A percentile compares a stretch with the other conserved stretches of the same genome.
phyloP scores from a whole-genome alignment of 2,113 vertebrate species.

The Actenoides hombroni region DNA sequence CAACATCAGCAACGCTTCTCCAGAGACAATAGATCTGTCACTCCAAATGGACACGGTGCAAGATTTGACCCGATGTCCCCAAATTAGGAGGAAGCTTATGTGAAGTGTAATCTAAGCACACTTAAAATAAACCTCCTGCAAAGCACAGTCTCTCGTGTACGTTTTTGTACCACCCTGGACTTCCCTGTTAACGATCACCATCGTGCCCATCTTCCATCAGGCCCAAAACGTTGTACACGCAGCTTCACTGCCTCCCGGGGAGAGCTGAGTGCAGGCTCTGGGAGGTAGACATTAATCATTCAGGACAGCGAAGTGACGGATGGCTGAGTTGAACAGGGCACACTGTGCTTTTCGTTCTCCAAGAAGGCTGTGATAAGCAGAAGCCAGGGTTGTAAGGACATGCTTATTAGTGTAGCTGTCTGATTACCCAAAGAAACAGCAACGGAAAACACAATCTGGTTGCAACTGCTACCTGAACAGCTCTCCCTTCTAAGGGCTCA shows the following conservation, averaged over 20 bases:
- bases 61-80: background rate
- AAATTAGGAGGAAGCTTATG: background rate
- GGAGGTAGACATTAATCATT: slow-evolving; percentile 48
- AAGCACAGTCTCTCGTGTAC: rapidly evolving
- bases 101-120: background rate
- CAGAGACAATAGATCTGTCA: background rate
- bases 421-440: slow-evolving; percentile 44
- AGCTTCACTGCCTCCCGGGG: background rate
- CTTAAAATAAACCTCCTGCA: background rate
- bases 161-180: background rate
- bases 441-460: background rate
- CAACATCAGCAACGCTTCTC: background rate
- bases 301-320: background rate
- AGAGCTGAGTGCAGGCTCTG: background rate
- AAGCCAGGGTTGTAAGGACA: slow-evolving; percentile 34
- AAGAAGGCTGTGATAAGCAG: slow-evolving; percentile 43
- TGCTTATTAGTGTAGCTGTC: slow-evolving; percentile 56
- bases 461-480: background rate
- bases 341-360: background rate
- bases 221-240: background rate
- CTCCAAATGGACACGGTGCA: background rate
- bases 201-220: background rate
- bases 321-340: background rate
- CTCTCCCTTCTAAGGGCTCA: background rate
- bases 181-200: background rate